phyloP scores from a whole-genome alignment of 2,113 vertebrate species.

The Takifugu flavidus region DNA sequence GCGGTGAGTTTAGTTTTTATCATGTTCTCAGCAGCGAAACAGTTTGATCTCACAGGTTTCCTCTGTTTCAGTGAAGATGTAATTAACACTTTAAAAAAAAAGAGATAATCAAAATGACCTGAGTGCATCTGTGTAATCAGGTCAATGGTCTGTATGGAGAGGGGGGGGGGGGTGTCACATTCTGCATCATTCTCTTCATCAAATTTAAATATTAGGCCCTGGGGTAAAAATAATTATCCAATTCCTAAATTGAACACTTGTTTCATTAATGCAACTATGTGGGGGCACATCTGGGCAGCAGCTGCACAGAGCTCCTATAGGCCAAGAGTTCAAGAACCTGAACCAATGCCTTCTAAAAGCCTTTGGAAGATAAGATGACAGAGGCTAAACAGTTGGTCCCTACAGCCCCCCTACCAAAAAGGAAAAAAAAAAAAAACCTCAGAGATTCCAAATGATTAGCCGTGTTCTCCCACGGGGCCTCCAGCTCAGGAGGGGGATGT shows the following conservation, averaged over 20 bases:
- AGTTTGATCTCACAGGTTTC: background rate
- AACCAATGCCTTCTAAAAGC: too few relatives aligned
- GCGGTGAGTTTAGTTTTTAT: background rate
- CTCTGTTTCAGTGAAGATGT: too few relatives aligned
- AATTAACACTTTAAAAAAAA: too few relatives aligned
- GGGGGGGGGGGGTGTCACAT: conserved; percentile 5
- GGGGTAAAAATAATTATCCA: conserved; percentile 9
- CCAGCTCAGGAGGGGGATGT: conserved; percentile 35
- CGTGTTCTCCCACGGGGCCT: conserved; percentile 53
- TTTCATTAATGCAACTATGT: conserved; percentile 30
- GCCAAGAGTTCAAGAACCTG: conserved; percentile 56
- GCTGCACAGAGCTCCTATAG: conserved; percentile 47
- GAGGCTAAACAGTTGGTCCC: background rate
- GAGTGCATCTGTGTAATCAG: background rate
- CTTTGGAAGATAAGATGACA: conserved; percentile 22
- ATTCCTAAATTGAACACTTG: conserved; percentile 8
- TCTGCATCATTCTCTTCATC: background rate
- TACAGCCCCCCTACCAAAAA: too few relatives aligned
- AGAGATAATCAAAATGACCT: too few relatives aligned
- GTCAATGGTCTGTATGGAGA: background rate
- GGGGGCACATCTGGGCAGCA: conserved; percentile 60
- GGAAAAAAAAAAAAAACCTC: conserved; percentile 1
- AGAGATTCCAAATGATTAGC: conserved; percentile 67
- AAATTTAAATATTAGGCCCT: conserved; percentile 3
- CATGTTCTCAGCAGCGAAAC: background rate